Evolutionary conservation across 1,140 invertebrate species (phyloP).

Genomic region (Cyclina sinensis): DNA sequence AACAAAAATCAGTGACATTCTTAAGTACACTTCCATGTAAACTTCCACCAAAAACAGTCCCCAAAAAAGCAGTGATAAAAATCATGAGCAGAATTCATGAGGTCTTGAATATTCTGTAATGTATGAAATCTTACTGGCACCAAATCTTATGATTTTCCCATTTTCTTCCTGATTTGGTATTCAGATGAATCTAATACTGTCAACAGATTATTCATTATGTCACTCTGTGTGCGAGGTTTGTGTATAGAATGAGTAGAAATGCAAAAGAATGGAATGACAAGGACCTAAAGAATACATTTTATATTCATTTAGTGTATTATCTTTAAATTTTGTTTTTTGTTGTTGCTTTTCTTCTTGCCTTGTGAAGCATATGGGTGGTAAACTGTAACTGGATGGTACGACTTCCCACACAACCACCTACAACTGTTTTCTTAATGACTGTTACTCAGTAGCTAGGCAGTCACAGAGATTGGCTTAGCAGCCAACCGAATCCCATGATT

Average conservation of each 20-base stretch:
- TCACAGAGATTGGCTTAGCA: too few relatives aligned
- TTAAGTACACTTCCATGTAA: too few relatives aligned
- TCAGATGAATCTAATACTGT: slow-evolving; percentile 17
- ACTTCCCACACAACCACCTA: too few relatives aligned
- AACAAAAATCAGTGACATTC: too few relatives aligned
- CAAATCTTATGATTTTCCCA: slow-evolving; percentile 19
- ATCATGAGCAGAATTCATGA: slow-evolving; percentile 5
- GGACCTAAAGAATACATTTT: not conserved
- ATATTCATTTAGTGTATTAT: not conserved
- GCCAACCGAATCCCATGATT: too few relatives aligned
- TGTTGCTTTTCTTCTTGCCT: too few relatives aligned
- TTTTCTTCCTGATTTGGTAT: slow-evolving; percentile 6
- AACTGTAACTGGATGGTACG: too few relatives aligned
- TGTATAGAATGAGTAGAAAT: slow-evolving; percentile 9
- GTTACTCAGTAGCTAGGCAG: too few relatives aligned
- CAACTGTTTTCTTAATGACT: too few relatives aligned
- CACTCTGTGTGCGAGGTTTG: not conserved
- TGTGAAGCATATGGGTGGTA: too few relatives aligned
- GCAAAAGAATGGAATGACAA: not conserved
- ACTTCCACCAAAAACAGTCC: too few relatives aligned
- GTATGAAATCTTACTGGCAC: slow-evolving; percentile 17
- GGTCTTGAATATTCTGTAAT: not conserved
- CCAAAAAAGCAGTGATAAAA: not conserved
- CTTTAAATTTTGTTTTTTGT: too few relatives aligned
- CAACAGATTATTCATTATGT: slow-evolving; percentile 26